These are phyloP conservation scores for Nowickia ferox DNA, from an alignment of 2,888 invertebrate species.

Conservation along the genomic window DNA sequence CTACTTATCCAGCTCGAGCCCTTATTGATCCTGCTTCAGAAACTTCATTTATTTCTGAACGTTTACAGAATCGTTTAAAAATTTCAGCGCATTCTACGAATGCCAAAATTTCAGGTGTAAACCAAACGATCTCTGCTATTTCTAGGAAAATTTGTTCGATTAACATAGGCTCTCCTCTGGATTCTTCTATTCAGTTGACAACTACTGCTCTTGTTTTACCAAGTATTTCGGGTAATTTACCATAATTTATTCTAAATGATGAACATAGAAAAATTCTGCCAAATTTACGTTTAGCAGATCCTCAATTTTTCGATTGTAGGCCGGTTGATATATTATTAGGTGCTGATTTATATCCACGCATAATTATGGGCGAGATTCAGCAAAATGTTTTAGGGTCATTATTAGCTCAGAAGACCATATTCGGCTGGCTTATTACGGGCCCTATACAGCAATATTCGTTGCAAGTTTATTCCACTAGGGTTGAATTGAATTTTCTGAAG, in stretches of 20 bases:
- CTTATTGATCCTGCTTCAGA: slow-evolving; percentile 2
- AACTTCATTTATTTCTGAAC: too few relatives aligned
- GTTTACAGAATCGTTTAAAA: too few relatives aligned
- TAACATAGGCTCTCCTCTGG: neutral
- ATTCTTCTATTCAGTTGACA: neutral
- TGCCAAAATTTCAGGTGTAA: neutral
- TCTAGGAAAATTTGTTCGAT: neutral
- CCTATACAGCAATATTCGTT: neutral
- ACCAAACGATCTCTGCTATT: neutral
- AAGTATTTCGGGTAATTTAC: neutral
- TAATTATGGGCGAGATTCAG: too few relatives aligned
- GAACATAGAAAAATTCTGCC: neutral
- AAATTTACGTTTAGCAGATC: neutral
- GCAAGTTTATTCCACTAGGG: neutral
- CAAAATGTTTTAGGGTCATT: too few relatives aligned
- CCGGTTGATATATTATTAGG: neutral
- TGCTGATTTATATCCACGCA: neutral
- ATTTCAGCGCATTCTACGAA: too few relatives aligned
- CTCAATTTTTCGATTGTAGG: neutral
- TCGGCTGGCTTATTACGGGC: too few relatives aligned
- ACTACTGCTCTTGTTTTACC: neutral
- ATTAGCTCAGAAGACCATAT: too few relatives aligned
- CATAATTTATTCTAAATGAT: neutral
- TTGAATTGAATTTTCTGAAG: neutral
- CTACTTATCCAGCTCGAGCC: slow-evolving; percentile 12